Evolutionary conservation across 2,797 vertebrate species (phyloP).

Genomic region (Podargus strigoides): DNA sequence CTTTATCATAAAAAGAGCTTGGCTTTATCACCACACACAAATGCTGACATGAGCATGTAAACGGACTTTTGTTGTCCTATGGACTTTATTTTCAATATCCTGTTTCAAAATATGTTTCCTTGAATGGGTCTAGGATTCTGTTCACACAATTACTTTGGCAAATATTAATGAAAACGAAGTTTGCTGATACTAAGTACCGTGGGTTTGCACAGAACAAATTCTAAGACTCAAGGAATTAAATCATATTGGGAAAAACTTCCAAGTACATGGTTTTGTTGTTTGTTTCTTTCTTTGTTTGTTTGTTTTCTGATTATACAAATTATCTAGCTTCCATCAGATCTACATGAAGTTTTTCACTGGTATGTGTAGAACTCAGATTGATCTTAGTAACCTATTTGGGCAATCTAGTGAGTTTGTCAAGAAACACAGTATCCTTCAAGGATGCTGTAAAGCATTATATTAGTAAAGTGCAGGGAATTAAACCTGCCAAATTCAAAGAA

Average conservation of each 20-base stretch:
- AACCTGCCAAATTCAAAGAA: not conserved
- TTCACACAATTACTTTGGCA: constrained; percentile 39
- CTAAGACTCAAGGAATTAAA: not conserved
- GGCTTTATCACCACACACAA: constrained; percentile 70
- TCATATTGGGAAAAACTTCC: not conserved
- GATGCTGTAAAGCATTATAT: not conserved
- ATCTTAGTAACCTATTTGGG: not conserved
- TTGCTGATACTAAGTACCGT: not conserved
- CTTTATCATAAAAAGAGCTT: constrained; percentile 76
- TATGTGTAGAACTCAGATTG: not conserved
- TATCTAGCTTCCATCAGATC: not conserved
- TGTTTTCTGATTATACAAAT: not conserved
- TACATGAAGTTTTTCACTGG: not conserved
- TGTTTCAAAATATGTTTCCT: constrained; percentile 64
- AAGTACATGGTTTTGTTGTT: too few relatives aligned
- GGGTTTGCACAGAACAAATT: constrained; percentile 10
- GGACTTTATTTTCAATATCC: constrained; percentile 76
- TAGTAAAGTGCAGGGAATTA: not conserved
- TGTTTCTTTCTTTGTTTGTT: not conserved
- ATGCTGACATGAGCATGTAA: constrained; percentile 70
- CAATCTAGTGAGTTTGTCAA: not conserved
- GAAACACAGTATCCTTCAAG: not conserved
- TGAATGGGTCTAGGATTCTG: constrained; percentile 39
- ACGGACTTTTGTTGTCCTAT: constrained; percentile 67
- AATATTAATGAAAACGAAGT: constrained; percentile 57